Percentiles rank a stretch among this genome's conserved stretches.
These are phyloP conservation scores for Choloepus didactylus DNA, from an alignment of 2,797 vertebrate species.

Conservation along the genomic window DNA sequence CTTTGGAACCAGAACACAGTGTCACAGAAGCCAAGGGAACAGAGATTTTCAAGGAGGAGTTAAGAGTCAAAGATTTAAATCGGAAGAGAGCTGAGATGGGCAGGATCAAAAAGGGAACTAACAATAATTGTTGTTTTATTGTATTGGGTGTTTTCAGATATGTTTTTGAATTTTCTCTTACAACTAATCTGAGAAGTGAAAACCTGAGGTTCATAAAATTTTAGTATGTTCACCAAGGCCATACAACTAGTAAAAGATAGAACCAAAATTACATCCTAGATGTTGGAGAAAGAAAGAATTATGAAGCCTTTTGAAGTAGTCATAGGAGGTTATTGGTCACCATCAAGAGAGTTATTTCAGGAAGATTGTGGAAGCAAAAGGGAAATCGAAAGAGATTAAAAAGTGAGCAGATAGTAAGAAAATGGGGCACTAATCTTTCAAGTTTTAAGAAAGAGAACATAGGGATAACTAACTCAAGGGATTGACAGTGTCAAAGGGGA, in stretches of 20 bases:
- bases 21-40: neutral
- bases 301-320: neutral
- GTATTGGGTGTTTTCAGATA: neutral
- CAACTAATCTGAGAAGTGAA: conserved; percentile 39
- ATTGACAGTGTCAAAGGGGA: conserved; percentile 26
- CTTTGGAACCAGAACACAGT: neutral
- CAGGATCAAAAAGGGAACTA: neutral
- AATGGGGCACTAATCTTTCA: neutral
- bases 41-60: neutral
- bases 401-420: conserved; percentile 49
- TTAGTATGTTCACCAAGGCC: conserved; percentile 25
- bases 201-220: neutral
- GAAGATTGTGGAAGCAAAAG: neutral
- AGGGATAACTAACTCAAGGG: neutral
- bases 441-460: neutral
- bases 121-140: neutral
- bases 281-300: neutral
- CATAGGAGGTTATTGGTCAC: neutral
- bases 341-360: neutral
- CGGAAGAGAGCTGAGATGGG: neutral
- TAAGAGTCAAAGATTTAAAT: neutral
- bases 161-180: neutral
- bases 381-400: conserved; percentile 30
- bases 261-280: conserved; percentile 40
- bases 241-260: neutral